Conservation (phyloP, 2,888 invertebrate genomes). For the Pyrrhia umbra region DNA sequence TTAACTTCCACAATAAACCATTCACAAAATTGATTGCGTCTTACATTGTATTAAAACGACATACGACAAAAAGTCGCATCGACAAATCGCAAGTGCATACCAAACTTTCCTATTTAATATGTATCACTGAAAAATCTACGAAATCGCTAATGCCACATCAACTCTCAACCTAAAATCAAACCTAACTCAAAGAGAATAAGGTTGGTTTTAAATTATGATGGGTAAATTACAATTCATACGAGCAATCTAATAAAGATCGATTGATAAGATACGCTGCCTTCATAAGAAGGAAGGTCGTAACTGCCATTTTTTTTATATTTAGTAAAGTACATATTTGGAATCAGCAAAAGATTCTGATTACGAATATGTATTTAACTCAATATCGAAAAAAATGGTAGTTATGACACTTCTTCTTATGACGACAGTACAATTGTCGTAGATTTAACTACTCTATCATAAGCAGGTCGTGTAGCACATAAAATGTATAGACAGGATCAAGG, state of each 20-base stretch:
- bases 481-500: constrained; percentile 62
- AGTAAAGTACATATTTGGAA: too few relatives aligned
- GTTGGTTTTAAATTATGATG: constrained; percentile 26
- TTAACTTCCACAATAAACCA: neutral
- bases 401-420: too few relatives aligned
- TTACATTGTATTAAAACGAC: neutral
- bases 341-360: too few relatives aligned
- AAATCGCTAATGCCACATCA: constrained; percentile 40
- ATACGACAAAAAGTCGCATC: constrained; percentile 13
- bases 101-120: constrained; percentile 64
- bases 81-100: constrained; percentile 20
- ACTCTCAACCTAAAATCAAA: constrained; percentile 18
- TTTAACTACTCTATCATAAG: constrained; percentile 78
- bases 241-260: constrained; percentile 72
- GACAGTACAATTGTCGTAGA: constrained; percentile 62
- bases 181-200: constrained; percentile 17
- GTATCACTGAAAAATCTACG: constrained; percentile 71
- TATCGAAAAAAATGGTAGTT: too few relatives aligned
- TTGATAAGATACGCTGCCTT: constrained; percentile 61
- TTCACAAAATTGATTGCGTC: neutral
- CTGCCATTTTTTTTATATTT: too few relatives aligned
- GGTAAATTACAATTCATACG: constrained; percentile 66
- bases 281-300: too few relatives aligned
- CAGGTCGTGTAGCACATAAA: constrained; percentile 78
- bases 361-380: too few relatives aligned